Conservation (phyloP, 2,797 vertebrate species). For the Poeciliopsis turneri region DNA sequence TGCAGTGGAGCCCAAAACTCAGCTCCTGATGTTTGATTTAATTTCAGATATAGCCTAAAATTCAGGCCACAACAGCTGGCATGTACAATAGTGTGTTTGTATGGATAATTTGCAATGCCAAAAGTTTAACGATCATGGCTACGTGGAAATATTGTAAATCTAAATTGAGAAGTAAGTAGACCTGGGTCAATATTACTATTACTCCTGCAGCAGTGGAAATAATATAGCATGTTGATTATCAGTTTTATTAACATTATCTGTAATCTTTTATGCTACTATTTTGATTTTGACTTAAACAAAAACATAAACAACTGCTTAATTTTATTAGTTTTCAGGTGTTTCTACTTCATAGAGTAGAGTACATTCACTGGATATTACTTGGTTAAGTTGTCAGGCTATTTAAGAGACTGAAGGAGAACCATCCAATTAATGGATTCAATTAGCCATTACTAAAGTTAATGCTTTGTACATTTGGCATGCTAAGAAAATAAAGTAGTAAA, state of each 20-base stretch:
- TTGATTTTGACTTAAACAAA: neutral
- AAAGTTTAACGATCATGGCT: slow-evolving; percentile 23
- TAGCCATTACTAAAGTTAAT: too few relatives aligned
- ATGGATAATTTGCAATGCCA: slow-evolving; percentile 2
- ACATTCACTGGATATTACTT: neutral
- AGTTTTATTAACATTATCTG: neutral
- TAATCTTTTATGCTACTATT: neutral
- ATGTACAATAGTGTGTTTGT: slow-evolving; percentile 35
- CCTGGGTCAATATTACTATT: neutral
- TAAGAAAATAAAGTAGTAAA: neutral
- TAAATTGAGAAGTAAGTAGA: neutral
- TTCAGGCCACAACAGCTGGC: slow-evolving; percentile 55
- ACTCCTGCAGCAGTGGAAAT: neutral
- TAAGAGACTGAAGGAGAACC: neutral
- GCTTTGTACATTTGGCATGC: neutral
- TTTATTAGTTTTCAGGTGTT: neutral
- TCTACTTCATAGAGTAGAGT: neutral
- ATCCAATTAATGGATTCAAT: too few relatives aligned
- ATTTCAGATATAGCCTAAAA: slow-evolving; percentile 66
- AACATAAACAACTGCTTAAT: neutral
- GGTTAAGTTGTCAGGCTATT: neutral
- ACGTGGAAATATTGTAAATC: slow-evolving; percentile 21
- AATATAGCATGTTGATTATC: neutral
- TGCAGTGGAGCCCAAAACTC: slow-evolving; percentile 61
- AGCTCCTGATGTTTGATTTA: slow-evolving; percentile 62